Evolutionary conservation across 2,888 invertebrate species (phyloP), one percentile per base, ranked within the genome.

Genomic region (Entomobrya proxima): DNA sequence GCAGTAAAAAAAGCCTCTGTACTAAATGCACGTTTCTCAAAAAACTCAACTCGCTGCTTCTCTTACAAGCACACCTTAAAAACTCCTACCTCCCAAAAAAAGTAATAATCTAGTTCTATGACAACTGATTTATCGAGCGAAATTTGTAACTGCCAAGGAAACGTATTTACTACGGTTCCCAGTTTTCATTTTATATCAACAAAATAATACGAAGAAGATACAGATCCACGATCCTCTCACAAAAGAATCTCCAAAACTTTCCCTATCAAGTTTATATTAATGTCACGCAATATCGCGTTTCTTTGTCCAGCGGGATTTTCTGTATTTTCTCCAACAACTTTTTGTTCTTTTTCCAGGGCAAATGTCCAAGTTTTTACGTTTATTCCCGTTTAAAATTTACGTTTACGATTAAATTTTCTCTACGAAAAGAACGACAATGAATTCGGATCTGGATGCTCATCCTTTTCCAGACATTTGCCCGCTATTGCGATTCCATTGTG

Each of bases 121-220:
- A 89, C 89, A 87, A 75, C 86, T 89, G 89, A 89, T 89, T 89
- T 89, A 89, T 89, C 86, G 88, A 87, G 84, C 88, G 85, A 88
- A 69, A 89, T 89, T 89, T 89, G 88, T 89, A 82, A 81, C 88
- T 89, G 89, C 88, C 89, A 88, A 74, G 79, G 30, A 58, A 58
- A 30, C 58, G 30, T 58, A 58, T 58, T 58, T 58, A 58, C 58
- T 58, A 58, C 58, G 37, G 69, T 69, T 21, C 47, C 9, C 11
- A 18, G 67, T 69, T 40, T 24, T 24, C 18, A 18, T 50, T 7
- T 55, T 35, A 30, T 30, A 18, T 67, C n/a, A 72, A 5, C 37
- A 30, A 24, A 30, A 27, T 18, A 21, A 9, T 30, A 7, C 9
- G n/a, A n/a, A n/a, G n/a, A n/a, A n/a, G n/a, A n/a, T n/a, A n/a